Evolutionary conservation across 2,888 invertebrate species (phyloP).

Genomic region (Agrilus cyanescens): DNA sequence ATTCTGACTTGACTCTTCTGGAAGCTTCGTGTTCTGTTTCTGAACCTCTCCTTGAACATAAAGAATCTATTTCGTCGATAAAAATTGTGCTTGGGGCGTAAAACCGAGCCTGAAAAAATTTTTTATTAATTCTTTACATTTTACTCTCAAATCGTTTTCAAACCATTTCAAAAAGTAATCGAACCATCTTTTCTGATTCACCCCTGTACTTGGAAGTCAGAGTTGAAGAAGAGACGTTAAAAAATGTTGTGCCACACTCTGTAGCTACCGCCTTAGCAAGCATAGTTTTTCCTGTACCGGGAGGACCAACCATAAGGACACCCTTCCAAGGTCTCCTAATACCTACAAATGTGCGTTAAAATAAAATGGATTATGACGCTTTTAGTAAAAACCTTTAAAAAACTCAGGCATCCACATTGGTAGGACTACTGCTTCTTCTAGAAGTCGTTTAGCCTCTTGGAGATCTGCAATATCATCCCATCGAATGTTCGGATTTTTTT

Average conservation of each 20-base stretch:
- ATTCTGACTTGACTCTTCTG: conserved; percentile 90
- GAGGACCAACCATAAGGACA: conserved; percentile 87
- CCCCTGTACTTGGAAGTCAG: conserved; percentile 97
- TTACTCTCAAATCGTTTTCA: conserved; percentile 13
- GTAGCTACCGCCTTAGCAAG: conserved; percentile 96
- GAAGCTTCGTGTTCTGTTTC: conserved; percentile 98
- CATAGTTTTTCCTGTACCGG: conserved; percentile 92
- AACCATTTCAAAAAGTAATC: conserved; percentile 94
- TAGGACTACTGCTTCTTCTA: conserved; percentile 95
- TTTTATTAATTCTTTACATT: conserved; percentile 1
- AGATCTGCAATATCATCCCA: conserved; percentile 94
- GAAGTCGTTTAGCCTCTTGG: conserved; percentile 73
- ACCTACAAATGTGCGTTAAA: conserved; percentile 38
- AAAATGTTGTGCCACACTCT: conserved; percentile 95
- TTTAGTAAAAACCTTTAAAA: conserved; percentile 62
- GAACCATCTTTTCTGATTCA: conserved; percentile 97
- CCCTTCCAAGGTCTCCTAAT: conserved; percentile 96
- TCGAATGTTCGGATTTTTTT: conserved; percentile 89
- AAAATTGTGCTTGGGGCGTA: conserved; percentile 98
- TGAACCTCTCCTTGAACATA: conserved; percentile 89
- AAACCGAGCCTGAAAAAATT: conserved; percentile 67
- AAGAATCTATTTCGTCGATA: conserved; percentile 97
- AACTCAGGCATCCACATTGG: conserved; percentile 98
- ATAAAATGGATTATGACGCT: background rate
- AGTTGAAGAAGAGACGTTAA: conserved; percentile 93